phyloP scores from a whole-genome alignment of 2,113 vertebrate genomes.

The Marcusenius ussheri region DNA sequence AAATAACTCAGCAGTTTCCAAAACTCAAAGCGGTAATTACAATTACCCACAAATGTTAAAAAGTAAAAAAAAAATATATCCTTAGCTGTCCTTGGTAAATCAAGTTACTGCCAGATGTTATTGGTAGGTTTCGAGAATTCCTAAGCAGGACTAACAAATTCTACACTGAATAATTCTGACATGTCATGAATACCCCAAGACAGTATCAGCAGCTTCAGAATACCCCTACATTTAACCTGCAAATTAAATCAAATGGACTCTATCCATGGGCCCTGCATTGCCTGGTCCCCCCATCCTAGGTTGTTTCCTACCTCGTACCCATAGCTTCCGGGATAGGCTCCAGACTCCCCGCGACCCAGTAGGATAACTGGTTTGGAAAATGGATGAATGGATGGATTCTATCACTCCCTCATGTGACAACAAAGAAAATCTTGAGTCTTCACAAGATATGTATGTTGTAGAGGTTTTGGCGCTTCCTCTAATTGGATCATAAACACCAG shows the following conservation, averaged over 20 bases:
- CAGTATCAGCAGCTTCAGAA: background rate
- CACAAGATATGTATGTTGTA: background rate
- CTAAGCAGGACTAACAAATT: background rate
- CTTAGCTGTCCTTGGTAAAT: background rate
- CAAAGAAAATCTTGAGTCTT: background rate
- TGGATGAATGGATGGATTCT: background rate
- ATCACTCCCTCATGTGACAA: background rate
- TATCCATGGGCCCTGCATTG: background rate
- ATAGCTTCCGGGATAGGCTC: too few species aligned
- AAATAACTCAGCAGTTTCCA: background rate
- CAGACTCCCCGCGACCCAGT: too few species aligned
- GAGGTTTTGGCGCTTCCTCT: background rate
- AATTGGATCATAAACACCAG: background rate
- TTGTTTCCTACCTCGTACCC: too few species aligned
- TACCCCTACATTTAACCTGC: constrained; percentile 20
- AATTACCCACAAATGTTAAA: background rate
- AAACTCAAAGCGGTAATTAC: background rate
- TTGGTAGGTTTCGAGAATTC: background rate
- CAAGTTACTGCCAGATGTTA: background rate
- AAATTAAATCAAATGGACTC: constrained; percentile 42
- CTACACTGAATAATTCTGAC: background rate
- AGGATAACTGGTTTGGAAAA: too few species aligned
- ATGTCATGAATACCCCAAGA: background rate
- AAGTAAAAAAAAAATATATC: background rate
- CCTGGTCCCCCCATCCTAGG: too few species aligned